Conservation (phyloP, 1,140 invertebrate genomes). For the Musca domestica region DNA sequence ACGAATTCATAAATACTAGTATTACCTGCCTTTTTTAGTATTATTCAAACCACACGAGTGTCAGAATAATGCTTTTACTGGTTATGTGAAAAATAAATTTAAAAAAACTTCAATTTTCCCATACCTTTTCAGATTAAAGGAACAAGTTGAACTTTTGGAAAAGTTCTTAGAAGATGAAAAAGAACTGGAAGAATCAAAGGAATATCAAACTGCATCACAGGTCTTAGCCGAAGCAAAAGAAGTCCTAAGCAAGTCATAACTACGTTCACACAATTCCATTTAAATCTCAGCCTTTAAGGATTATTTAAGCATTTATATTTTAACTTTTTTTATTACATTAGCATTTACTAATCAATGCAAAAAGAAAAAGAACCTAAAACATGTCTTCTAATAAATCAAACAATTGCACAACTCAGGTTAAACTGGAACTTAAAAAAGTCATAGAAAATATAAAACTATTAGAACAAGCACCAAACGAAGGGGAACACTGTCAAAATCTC, state of each 20-base stretch:
- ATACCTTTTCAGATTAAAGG: constrained; percentile 61
- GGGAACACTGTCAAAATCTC: background rate
- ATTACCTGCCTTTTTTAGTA: too few relatives aligned
- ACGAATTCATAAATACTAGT: too few relatives aligned
- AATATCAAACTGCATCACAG: constrained; percentile 67
- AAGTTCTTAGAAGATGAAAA: constrained; percentile 69
- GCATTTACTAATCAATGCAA: background rate
- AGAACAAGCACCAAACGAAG: background rate
- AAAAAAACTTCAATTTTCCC: too few relatives aligned
- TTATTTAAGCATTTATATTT: constrained; percentile 9
- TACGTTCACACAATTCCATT: constrained; percentile 32
- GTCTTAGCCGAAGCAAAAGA: constrained; percentile 68
- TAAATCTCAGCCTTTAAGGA: background rate
- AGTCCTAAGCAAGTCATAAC: constrained; percentile 55
- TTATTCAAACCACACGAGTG: too few relatives aligned
- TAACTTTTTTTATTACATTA: constrained; percentile 4
- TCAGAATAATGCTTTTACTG: too few relatives aligned
- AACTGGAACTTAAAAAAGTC: constrained; percentile 10
- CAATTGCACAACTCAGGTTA: background rate
- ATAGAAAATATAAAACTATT: background rate
- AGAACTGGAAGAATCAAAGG: constrained; percentile 73
- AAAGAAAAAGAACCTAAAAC: too few relatives aligned
- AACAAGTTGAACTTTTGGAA: constrained; percentile 75
- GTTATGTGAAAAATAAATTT: too few relatives aligned
- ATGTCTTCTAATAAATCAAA: too few relatives aligned